Evolutionary conservation across 2,797 vertebrate genomes (phyloP), one percentile per base, ranked within the genome.

Genomic region (Megalops cyprinoides): DNA sequence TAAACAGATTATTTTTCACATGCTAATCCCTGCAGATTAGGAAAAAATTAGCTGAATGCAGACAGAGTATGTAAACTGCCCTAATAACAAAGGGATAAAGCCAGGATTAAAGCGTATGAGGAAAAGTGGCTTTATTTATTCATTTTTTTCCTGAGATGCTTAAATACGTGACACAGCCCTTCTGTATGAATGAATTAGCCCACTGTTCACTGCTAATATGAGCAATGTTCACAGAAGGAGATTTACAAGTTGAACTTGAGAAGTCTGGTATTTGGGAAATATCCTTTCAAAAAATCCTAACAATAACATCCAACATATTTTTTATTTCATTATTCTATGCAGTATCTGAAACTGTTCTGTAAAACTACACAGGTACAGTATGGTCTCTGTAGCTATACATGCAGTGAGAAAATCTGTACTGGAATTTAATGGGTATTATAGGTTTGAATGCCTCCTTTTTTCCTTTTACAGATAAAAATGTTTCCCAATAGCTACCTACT

Each of bases 51-150:
- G 82, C 81, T 85, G 86, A 91, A 91, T 86, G 85, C 86, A 78
- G 86, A 81, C 81, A 90, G 89, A 93, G 89, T 88, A 88, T 88
- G 87, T 90, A 89, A 91, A 89, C 51, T 74, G 86, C 82, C 83
- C 83, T 89, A 85, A 93, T 90, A 93, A 91, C 88, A 91, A 87
- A 82, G 78, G 92, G 90, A 92, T 94, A 93, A 94, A 62, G 82
- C 10, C 67, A 74, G 88, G 92, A 93, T 94, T 93, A 94, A 83
- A 87, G 87, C n/a, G n/a, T n/a, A 71, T 81, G 85, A 86, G 85
- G 82, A 92, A 89, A 90, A 88, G 91, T 89, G 85, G 87, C 86
- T 93, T 92, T 39, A 91, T 86, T 44, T n/a, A n/a, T n/a, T n/a
- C n/a, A n/a, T n/a, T 48, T 74, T 48, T 9, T 78, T 75, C 51